A percentile compares a stretch with the other conserved stretches of the same genome.
Evolutionary conservation across 2,888 invertebrate species (phyloP).

Genomic region (Nycteola revayana): DNA sequence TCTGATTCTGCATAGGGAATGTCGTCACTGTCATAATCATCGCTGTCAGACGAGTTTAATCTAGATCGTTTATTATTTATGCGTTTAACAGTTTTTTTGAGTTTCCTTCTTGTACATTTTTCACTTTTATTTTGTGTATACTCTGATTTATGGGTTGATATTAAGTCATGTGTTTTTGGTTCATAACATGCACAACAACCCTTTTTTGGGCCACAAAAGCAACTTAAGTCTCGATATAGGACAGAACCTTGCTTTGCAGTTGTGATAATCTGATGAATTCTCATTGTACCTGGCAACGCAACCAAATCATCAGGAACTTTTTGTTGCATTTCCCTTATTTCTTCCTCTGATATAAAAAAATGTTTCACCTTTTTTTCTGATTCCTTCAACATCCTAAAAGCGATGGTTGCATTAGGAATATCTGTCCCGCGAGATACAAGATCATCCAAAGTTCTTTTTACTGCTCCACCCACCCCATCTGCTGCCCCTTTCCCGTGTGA

Average conservation of each 20-base stretch:
- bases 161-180: constrained; percentile 15
- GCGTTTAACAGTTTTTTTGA: constrained; percentile 6
- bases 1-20: constrained; percentile 16
- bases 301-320: constrained; percentile 13
- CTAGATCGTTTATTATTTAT: constrained; percentile 12
- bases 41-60: constrained; percentile 9
- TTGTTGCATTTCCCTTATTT: constrained; percentile 15
- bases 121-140: not conserved
- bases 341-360: constrained; percentile 13
- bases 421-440: constrained; percentile 13
- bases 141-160: constrained; percentile 9
- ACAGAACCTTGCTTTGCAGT: constrained; percentile 14
- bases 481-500: constrained; percentile 16
- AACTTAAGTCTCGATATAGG: constrained; percentile 12
- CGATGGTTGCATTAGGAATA: constrained; percentile 11
- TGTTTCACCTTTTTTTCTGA: constrained; percentile 10
- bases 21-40: constrained; percentile 12
- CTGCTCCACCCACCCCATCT: constrained; percentile 5
- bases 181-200: constrained; percentile 12
- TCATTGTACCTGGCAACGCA: constrained; percentile 18
- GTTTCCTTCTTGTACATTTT: not conserved
- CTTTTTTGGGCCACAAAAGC: constrained; percentile 12
- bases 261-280: constrained; percentile 15
- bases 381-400: constrained; percentile 13
- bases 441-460: constrained; percentile 14